A percentile compares a stretch with the other conserved stretches of the same genome.
These are phyloP conservation scores for Idaea biselata DNA, from an alignment of 2,888 invertebrate genomes.

Conservation along the genomic window DNA sequence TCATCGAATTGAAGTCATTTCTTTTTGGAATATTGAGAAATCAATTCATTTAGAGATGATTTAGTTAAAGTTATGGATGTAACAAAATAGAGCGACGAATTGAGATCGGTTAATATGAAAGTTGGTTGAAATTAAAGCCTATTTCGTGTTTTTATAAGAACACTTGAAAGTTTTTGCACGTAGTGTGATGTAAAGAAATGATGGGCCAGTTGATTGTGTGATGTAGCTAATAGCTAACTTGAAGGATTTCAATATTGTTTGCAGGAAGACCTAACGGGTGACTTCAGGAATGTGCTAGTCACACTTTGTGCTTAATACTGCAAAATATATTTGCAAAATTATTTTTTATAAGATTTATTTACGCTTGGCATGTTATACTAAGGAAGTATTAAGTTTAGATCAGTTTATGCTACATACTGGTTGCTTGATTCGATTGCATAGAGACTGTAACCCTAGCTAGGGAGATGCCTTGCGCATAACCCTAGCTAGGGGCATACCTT, in stretches of 20 bases:
- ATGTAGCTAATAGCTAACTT: slow-evolving; percentile 51
- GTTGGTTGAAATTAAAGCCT: not conserved
- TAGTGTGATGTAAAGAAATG: slow-evolving; percentile 52
- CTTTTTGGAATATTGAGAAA: too few relatives aligned
- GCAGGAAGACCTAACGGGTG: slow-evolving; percentile 85
- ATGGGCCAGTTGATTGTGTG: slow-evolving; percentile 68
- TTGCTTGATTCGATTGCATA: not conserved
- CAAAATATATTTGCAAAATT: slow-evolving; percentile 49
- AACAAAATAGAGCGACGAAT: too few relatives aligned
- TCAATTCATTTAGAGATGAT: too few relatives aligned
- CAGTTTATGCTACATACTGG: not conserved
- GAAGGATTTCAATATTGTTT: slow-evolving; percentile 65
- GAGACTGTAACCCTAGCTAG: not conserved
- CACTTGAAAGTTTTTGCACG: slow-evolving; percentile 55
- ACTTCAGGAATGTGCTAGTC: slow-evolving; percentile 84
- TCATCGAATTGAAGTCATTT: slow-evolving; percentile 2
- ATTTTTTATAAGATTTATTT: slow-evolving; percentile 52
- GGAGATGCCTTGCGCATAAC: too few relatives aligned
- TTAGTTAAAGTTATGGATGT: too few relatives aligned
- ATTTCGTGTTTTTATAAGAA: slow-evolving; percentile 15
- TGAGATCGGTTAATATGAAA: too few relatives aligned
- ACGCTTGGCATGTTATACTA: slow-evolving; percentile 54
- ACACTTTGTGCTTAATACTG: slow-evolving; percentile 78
- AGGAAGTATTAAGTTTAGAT: not conserved
- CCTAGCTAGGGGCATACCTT: too few relatives aligned